phyloP scores from a whole-genome alignment of 2,797 vertebrate species.

The Eidolon dupreanum region DNA sequence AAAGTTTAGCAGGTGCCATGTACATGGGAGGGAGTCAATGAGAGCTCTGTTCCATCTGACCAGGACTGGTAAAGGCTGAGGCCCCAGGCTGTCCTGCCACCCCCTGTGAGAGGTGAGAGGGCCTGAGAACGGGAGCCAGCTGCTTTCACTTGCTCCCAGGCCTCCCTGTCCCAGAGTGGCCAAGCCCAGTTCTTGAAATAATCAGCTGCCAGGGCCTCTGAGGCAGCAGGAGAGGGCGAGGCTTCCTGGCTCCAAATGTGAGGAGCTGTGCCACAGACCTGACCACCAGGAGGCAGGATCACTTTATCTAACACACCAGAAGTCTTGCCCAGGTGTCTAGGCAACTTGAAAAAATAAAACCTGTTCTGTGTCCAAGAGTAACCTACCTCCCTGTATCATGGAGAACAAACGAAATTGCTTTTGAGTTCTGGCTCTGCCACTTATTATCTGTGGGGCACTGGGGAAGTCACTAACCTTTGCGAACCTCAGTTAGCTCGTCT shows the following conservation, averaged over 20 bases:
- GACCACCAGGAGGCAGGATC: constrained; percentile 68
- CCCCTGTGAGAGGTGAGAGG: constrained; percentile 31
- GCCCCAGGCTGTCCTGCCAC: constrained; percentile 14
- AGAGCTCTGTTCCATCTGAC: background rate
- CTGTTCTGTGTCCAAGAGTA: background rate
- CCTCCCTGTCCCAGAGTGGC: background rate
- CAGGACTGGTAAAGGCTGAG: background rate
- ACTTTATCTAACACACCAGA: background rate
- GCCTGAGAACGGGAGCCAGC: constrained; percentile 61
- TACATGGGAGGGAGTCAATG: background rate
- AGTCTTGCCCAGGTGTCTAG: background rate
- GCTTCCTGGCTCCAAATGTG: background rate
- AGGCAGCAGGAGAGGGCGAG: background rate
- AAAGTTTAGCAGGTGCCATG: constrained; percentile 5
- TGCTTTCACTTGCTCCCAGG: constrained; percentile 53
- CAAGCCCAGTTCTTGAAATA: constrained; percentile 56
- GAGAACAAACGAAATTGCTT: background rate
- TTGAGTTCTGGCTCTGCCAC: background rate
- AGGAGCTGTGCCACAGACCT: background rate
- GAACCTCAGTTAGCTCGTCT: background rate
- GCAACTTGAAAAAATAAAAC: background rate
- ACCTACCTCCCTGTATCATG: background rate
- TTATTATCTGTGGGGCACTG: background rate
- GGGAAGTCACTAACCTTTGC: background rate
- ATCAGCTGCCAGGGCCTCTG: constrained; percentile 26